Base-by-base conservation (phyloP, 2,888 invertebrate species). In the Hypselothyrea guttata region DNA sequence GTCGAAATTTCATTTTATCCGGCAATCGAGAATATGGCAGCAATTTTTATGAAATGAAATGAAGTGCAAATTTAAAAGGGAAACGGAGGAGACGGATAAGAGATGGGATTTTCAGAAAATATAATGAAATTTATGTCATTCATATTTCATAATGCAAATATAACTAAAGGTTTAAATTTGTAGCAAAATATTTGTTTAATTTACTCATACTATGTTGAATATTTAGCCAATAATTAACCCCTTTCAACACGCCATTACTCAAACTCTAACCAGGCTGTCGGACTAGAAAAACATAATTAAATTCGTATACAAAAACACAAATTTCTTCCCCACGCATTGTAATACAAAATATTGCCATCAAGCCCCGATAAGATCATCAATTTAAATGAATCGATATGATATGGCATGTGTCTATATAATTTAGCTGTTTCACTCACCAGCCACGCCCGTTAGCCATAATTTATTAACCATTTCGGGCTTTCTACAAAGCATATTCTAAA, bases 1-100 rank as follows among this genome's bases (percentile, higher is more conserved):
- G 40, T 15, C 28, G 27, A 62, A 62, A 53, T 70, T 18, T 47
- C 40, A 67, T 59, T 71, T 62, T 49, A 70, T 45, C 16, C 13
- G 27, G 27, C 41, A 51, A 48, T 57, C 34, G 51, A 52, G 42
- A 54, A 41, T 45, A 34, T 54, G 37, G 58, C 41, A 59, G 16
- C 15, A 13, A 27, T 48, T 63, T 58, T 7, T 31, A 31, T 35
- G 13, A 2, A 8, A 8, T 9, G 16, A 56, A 49, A 45, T 51
- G 15, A 57, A 38, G 31, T 13, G 46, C 7, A 51, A 51, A 46
- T 35, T 16, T 22, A 22, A 22, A 22, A 22, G 22, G 22, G 22
- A 22, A 5, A 22, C 3, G 22, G 22, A 22, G 22, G n/a, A n/a
- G n/a, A n/a, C n/a, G n/a, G n/a, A n/a, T n/a, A n/a, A n/a, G n/a